These are phyloP conservation scores for Venusia cambrica DNA, from an alignment of 2,888 invertebrate genomes.

Conservation along the genomic window DNA sequence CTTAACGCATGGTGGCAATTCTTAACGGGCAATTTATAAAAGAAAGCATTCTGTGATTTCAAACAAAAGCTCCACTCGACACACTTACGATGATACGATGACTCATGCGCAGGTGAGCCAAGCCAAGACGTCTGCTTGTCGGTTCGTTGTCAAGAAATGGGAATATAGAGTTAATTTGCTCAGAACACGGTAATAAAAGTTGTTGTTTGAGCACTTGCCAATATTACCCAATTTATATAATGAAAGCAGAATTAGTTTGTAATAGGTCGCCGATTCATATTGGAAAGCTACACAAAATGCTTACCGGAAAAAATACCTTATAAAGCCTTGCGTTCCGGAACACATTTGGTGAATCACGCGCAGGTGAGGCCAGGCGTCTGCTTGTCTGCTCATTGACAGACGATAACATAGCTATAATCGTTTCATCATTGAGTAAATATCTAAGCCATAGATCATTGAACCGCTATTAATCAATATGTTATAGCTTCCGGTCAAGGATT, in stretches of 20 bases:
- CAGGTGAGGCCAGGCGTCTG: constrained; percentile 24
- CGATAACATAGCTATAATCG: too few relatives aligned
- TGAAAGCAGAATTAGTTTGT: too few relatives aligned
- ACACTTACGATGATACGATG: constrained; percentile 18
- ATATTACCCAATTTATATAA: too few relatives aligned
- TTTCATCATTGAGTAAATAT: too few relatives aligned
- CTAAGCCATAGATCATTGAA: constrained; percentile 9
- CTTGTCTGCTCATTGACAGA: constrained; percentile 20
- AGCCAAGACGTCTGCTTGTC: constrained; percentile 17
- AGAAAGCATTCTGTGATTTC: constrained; percentile 20
- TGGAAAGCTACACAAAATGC: too few relatives aligned
- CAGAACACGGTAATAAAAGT: too few relatives aligned
- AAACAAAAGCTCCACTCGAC: constrained; percentile 21
- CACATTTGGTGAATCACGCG: constrained; percentile 19
- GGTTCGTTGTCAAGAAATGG: too few relatives aligned
- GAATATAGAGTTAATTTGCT: too few relatives aligned
- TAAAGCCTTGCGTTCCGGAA: too few relatives aligned
- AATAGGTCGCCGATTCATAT: too few relatives aligned
- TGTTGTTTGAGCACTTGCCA: too few relatives aligned
- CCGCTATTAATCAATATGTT: background rate
- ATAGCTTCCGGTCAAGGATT: background rate
- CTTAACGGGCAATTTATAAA: constrained; percentile 11
- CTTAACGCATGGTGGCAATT: constrained; percentile 1
- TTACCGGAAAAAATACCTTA: too few relatives aligned
- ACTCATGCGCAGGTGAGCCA: constrained; percentile 27